Percentiles rank a stretch among this genome's conserved stretches.
Evolutionary conservation across 1,140 invertebrate species (phyloP).

Genomic region (Drosophila insularis): DNA sequence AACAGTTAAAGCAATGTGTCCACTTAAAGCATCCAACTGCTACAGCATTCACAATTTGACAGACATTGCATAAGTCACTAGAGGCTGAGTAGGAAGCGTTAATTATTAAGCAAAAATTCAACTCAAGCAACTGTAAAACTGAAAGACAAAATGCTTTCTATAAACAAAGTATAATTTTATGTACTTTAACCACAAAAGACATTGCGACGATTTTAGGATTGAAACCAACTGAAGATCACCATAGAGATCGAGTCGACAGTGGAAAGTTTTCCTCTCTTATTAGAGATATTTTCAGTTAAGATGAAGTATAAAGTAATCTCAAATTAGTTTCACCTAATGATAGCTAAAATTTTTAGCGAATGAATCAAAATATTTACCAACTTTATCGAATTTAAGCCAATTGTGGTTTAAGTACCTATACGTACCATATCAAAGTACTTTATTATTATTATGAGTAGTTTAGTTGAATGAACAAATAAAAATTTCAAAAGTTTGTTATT

Average conservation of each 20-base stretch:
- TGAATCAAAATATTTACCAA: background rate
- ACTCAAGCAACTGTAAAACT: background rate
- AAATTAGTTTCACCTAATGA: background rate
- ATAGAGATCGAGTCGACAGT: too few relatives aligned
- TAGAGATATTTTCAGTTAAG: too few relatives aligned
- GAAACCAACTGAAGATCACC: too few relatives aligned
- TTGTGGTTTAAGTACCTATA: background rate
- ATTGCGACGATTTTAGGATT: too few relatives aligned
- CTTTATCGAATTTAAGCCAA: background rate
- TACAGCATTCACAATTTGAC: constrained; percentile 27
- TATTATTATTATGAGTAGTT: constrained; percentile 6
- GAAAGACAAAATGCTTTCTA: background rate
- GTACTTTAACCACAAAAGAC: background rate
- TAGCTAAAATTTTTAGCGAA: background rate
- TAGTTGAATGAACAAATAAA: background rate
- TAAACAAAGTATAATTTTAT: background rate
- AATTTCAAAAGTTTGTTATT: background rate
- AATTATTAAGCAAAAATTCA: background rate
- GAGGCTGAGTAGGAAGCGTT: constrained; percentile 3
- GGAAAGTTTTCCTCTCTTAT: too few relatives aligned
- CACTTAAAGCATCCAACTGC: constrained; percentile 66
- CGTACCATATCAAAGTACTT: background rate
- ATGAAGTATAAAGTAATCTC: too few relatives aligned
- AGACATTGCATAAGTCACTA: constrained; percentile 43
- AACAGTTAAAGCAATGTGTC: constrained; percentile 56